Conservation (phyloP, 2,888 invertebrate species). For the Xylota sylvarum region DNA sequence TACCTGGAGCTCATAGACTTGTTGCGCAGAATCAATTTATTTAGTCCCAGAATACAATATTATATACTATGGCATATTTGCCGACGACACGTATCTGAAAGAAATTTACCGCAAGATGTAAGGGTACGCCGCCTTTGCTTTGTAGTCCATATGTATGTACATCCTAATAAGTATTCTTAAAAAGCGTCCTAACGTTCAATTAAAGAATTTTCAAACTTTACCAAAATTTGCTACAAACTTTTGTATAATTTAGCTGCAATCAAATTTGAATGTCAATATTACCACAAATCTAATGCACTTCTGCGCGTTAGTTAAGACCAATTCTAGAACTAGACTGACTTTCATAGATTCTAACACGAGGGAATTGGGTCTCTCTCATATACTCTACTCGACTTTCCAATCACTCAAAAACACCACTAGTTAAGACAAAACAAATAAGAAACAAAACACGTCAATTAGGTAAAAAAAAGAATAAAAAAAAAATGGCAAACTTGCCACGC, state of each 20-base stretch:
- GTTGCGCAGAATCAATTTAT: background rate
- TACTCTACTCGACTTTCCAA: constrained; percentile 62
- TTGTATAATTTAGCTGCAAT: background rate
- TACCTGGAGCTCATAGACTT: too few species aligned
- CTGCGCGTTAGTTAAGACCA: constrained; percentile 79
- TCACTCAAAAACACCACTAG: constrained; percentile 65
- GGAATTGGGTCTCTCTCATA: constrained; percentile 56
- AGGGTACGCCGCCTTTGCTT: constrained; percentile 2
- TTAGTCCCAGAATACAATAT: too few species aligned
- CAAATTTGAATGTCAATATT: constrained; percentile 36
- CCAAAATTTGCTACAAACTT: background rate
- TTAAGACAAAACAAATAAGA: constrained; percentile 43
- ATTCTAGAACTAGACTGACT: constrained; percentile 83
- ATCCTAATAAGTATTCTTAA: background rate
- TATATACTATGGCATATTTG: too few species aligned
- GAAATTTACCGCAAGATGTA: background rate
- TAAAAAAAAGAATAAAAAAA: constrained; percentile 27
- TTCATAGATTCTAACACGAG: constrained; percentile 74
- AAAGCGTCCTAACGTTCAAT: background rate
- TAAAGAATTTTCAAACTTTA: background rate
- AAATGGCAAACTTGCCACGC: constrained; percentile 10
- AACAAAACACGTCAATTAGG: constrained; percentile 50
- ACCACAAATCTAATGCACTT: constrained; percentile 16
- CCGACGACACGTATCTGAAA: too few species aligned
- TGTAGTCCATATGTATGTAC: too few species aligned